Evolutionary conservation across 1,140 invertebrate species (phyloP), one percentile per base, ranked within the genome.

Genomic region (Leptinotarsa defecta): DNA sequence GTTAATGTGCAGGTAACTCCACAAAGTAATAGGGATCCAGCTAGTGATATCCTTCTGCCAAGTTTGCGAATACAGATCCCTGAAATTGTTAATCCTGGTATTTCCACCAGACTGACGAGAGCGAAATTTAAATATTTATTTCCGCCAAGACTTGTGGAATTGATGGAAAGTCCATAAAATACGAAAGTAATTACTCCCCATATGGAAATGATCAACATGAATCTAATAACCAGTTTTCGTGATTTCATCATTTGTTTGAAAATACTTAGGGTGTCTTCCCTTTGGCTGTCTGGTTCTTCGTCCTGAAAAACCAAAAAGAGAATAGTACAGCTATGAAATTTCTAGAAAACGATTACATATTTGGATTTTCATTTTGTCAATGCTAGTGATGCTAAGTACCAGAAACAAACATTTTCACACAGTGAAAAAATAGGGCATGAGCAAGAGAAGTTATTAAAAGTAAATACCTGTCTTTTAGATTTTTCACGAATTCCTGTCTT

Each of bases 111-210:
- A 78, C 89, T 89, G 13, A 90, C 88, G n/a, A 90, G 80, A 3
- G 87, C 84, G 78, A 91, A 90, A 81, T 90, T 90, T 1, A 89
- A 77, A 81, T 91, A 91, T 79, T 90, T 89, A 81, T 92, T 89
- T n/a, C 91, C 91, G 27, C 89, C 90, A 52, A 93, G 85, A 77
- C 89, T 90, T 3, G 89, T 91, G 0, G 91, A 89, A 80, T 93
- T 93, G 20, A 94, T 84, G 0, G 92, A 91, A 17, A 94, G 82
- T 4, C 92, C 93, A 80, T 93, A 94, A 79, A 90, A 94, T 2
- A 93, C 89, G 73, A 93, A 90, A 6, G 90, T 88, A 84, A 92
- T 92, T 3, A 91, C 89, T 20, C 89, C 88, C 92, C 92, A 92
- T 72, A 78, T 86, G 87, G 73, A 85, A 27, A 88, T 86, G 57